Evolutionary conservation across 2,797 vertebrate species (phyloP).

Genomic region (Cercopithecus diana): DNA sequence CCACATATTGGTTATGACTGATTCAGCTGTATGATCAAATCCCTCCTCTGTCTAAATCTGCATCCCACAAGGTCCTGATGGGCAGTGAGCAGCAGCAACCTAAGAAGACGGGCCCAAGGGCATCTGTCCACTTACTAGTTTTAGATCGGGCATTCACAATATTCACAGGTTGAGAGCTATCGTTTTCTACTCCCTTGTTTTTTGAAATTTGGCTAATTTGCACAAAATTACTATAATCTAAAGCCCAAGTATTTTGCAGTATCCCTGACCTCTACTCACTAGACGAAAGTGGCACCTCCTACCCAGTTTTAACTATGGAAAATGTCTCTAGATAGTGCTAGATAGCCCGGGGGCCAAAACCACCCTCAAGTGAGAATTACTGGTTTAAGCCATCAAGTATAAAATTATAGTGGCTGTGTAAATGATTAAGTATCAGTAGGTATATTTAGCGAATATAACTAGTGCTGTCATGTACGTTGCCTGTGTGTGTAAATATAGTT

Average conservation of each 20-base stretch:
- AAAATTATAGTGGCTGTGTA: not conserved
- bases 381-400: too few species aligned
- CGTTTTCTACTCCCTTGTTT: fast-evolving
- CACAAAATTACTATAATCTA: too few species aligned
- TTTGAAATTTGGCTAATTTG: not conserved
- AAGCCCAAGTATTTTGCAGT: not conserved
- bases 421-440: not conserved
- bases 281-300: fast-evolving
- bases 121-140: not conserved
- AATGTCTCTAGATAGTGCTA: not conserved
- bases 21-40: fast-evolving
- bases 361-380: not conserved
- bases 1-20: fast-evolving
- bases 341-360: not conserved
- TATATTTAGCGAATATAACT: too few species aligned
- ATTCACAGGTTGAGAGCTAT: fast-evolving
- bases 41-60: not conserved
- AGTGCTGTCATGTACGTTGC: not conserved
- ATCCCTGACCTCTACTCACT: not conserved
- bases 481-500: too few species aligned
- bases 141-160: too few species aligned
- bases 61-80: not conserved
- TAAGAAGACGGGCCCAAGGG: fast-evolving
- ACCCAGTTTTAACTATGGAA: not conserved
- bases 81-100: too few species aligned